Evolutionary conservation across 2,797 vertebrate genomes (phyloP), one percentile per base, ranked within the genome.

Genomic region (Balearica regulorum): DNA sequence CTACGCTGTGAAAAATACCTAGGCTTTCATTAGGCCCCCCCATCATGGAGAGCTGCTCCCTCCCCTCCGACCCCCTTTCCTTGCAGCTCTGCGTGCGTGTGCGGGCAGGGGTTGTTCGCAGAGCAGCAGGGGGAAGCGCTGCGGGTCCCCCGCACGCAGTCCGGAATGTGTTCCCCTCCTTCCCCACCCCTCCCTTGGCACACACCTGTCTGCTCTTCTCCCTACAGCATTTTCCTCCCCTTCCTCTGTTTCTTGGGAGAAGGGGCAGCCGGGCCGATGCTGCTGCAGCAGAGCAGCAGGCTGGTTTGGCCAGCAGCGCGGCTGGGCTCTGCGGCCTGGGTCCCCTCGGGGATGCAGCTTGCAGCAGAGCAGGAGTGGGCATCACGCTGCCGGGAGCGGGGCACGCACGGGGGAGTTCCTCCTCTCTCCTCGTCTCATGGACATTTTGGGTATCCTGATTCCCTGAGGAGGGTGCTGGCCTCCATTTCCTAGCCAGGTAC

Each of bases 401-500:
- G 41, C 26, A 10, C 3, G 18, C 22, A 18, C 37, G 24, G 49
- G 3, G 6, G 35, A 21, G 55, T 60, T 86, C 9, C 41, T 9
- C 21, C 72, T 89, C 64, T 53, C 24, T 80, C 68, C 28, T 90
- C 24, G 11, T 53, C 35, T 85, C 69, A 17, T 0, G 3, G 89
- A 87, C 91, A 94, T 92, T 95, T 93, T 78, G 76, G 76, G 87
- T 55, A 89, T 85, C 46, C 41, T 1, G 5, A 7, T 78, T 93
- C 76, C 35, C 53, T 18, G 11, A 0, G 7, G 87, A 95, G 31
- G 35, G 60, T 13, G 10, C 77, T 79, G 77, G 80, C 77, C 85
- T 96, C 90, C 73, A 89, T 94, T 96, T 97, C 87, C 80, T 83
- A 53, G 55, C 12, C 66, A 65, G 43, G 58, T 91, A n/a, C n/a